These are phyloP conservation scores for Siniperca undulata DNA, from an alignment of 2,797 vertebrate species.

Conservation along the genomic window DNA sequence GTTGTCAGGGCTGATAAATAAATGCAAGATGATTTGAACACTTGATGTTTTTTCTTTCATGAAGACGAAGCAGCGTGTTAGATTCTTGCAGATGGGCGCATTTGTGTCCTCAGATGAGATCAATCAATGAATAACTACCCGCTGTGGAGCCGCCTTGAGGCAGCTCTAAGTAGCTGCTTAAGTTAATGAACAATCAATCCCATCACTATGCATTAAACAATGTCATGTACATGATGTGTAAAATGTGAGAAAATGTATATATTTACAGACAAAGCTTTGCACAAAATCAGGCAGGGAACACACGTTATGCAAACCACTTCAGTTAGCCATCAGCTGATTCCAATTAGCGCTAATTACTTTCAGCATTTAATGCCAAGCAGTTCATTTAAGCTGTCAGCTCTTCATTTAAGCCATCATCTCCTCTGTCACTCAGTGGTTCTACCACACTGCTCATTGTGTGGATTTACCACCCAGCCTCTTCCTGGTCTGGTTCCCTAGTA, in stretches of 20 bases:
- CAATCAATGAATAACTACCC: constrained; percentile 18
- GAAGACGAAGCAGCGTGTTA: constrained; percentile 42
- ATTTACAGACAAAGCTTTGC: constrained; percentile 6
- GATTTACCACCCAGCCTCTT: not conserved
- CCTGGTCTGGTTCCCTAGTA: constrained; percentile 31
- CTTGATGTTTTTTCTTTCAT: constrained; percentile 38
- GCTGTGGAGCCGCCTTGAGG: constrained; percentile 36
- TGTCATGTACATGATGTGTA: not conserved
- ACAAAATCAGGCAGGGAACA: constrained; percentile 18
- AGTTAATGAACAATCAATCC: constrained; percentile 19
- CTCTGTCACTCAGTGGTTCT: constrained; percentile 44
- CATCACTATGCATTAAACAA: not conserved
- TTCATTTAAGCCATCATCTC: constrained; percentile 56
- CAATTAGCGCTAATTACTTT: constrained; percentile 61
- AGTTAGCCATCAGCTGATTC: constrained; percentile 47
- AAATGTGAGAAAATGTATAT: constrained; percentile 10
- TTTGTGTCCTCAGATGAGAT: constrained; percentile 18
- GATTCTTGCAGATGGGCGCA: constrained; percentile 15
- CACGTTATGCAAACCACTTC: constrained; percentile 33
- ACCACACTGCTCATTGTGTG: constrained; percentile 43
- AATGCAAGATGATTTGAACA: constrained; percentile 35
- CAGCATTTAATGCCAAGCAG: constrained; percentile 58
- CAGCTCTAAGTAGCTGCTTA: constrained; percentile 3
- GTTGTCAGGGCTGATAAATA: constrained; percentile 53
- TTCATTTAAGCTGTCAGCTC: constrained; percentile 60